Evolutionary conservation across 2,113 vertebrate species (phyloP), one percentile per base, ranked within the genome.

Genomic region (Seriola aureovittata): DNA sequence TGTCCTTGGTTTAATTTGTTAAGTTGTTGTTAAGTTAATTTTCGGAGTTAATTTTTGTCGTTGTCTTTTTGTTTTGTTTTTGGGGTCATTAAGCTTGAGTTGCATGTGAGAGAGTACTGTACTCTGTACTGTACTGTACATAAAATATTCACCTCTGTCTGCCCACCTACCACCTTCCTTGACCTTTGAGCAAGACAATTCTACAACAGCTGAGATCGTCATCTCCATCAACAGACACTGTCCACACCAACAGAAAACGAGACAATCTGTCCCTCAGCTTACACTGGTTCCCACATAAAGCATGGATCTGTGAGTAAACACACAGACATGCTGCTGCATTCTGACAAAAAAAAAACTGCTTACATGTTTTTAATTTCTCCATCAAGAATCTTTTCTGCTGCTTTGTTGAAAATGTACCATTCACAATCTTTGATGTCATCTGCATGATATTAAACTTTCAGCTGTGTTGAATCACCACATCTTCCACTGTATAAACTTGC

Each of bases 241-340:
- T 75, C 36, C 36, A 68, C 71, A 90, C 76, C 78, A 84, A 57
- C 40, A 38, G 25, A 21, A 64, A 52, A 52, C 48, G n/a, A 57
- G 14, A 42, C 73, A 75, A 84, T 85, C 72, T 66, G 85, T 80
- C 25, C 14, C 36, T 68, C 23, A 59, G 46, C 8, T 85, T 67
- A 78, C 17, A n/a, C 29, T 46, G 14, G 65, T 29, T 19, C 5
- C 57, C 82, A 85, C 67, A 63, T 14, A 29, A 58, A 52, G 5
- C 50, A 50, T 46, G 25, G 66, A 16, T 62, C 57, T 69, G 58
- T 80, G 64, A 54, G 17, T 67, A 57, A 84, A 70, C 75, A 84
- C 71, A 63, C 58, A 59, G 36, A 46, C 40, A 9, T 10, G 8
- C 7, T 40, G 10, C 1, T 38, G 4, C 21, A 36, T 60, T 4